phyloP scores from a whole-genome alignment of 2,888 invertebrate species.

The Andrena chrysosceles region DNA sequence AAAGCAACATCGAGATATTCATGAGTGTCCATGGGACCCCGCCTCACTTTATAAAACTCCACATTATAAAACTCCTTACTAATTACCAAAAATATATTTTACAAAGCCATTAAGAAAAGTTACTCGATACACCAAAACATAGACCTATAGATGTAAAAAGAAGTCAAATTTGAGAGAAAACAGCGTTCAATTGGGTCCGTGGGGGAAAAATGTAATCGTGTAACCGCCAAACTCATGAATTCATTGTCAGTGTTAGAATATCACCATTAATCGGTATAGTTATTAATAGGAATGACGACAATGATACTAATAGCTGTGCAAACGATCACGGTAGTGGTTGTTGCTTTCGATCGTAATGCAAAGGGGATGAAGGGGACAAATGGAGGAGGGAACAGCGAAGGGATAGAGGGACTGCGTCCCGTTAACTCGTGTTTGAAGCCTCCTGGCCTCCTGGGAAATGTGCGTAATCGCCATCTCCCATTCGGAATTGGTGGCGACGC shows the following conservation, averaged over 20 bases:
- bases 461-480: constrained; percentile 82
- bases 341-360: constrained; percentile 56
- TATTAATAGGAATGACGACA: constrained; percentile 26
- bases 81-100: too few relatives aligned
- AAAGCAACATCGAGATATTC: too few relatives aligned
- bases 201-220: not conserved
- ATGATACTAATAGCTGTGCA: constrained; percentile 48
- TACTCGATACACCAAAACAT: too few relatives aligned
- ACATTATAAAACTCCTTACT: too few relatives aligned
- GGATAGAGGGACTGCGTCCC: constrained; percentile 52
- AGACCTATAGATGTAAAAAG: too few relatives aligned
- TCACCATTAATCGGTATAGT: not conserved
- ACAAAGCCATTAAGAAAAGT: too few relatives aligned
- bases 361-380: constrained; percentile 35
- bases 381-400: constrained; percentile 32
- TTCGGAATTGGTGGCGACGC: constrained; percentile 73
- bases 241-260: not conserved
- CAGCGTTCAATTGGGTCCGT: not conserved
- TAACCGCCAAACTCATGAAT: not conserved
- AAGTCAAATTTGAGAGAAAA: not conserved
- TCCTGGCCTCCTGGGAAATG: constrained; percentile 81
- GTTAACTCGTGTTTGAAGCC: constrained; percentile 74
- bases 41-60: too few relatives aligned
- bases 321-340: constrained; percentile 46
- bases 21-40: too few relatives aligned